Conservation (phyloP, 1,140 invertebrate genomes). For the Drosophila prosaltans region DNA sequence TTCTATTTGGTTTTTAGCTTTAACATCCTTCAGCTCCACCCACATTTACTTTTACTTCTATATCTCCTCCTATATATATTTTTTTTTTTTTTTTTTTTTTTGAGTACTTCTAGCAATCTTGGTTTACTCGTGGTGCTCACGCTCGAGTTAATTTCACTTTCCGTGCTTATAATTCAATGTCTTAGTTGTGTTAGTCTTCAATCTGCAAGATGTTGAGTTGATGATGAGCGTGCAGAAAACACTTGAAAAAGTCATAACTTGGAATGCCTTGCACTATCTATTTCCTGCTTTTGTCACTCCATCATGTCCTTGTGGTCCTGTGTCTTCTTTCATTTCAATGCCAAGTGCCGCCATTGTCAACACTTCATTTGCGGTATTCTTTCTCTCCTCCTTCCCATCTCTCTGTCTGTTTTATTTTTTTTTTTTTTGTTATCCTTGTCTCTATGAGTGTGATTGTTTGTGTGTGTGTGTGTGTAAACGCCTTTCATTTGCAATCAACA, state of each 20-base stretch:
- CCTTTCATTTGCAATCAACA: conserved; percentile 55
- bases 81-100: too few relatives aligned
- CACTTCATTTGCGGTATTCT: conserved; percentile 47
- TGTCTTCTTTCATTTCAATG: conserved; percentile 49
- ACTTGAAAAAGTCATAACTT: conserved; percentile 71
- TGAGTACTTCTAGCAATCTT: neutral
- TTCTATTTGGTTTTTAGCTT: too few relatives aligned
- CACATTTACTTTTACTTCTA: too few relatives aligned
- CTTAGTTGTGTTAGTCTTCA: conserved; percentile 8
- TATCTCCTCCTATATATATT: too few relatives aligned
- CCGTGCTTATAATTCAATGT: conserved; percentile 34
- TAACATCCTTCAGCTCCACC: too few relatives aligned
- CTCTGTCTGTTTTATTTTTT: neutral
- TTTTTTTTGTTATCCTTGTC: conserved; percentile 14
- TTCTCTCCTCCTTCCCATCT: neutral
- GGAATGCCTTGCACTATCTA: conserved; percentile 38
- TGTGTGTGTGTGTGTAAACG: conserved; percentile 29
- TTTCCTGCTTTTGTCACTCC: conserved; percentile 45
- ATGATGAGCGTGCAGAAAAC: conserved; percentile 39
- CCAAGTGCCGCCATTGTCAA: conserved; percentile 69
- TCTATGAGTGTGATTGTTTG: conserved; percentile 6
- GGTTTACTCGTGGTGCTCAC: neutral
- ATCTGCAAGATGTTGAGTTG: conserved; percentile 1
- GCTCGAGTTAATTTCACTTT: conserved; percentile 5
- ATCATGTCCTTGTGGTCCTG: conserved; percentile 44